Percentiles rank a stretch among this genome's conserved stretches.
Evolutionary conservation across 2,888 invertebrate species (phyloP).

Genomic region (Lithodes maja): DNA sequence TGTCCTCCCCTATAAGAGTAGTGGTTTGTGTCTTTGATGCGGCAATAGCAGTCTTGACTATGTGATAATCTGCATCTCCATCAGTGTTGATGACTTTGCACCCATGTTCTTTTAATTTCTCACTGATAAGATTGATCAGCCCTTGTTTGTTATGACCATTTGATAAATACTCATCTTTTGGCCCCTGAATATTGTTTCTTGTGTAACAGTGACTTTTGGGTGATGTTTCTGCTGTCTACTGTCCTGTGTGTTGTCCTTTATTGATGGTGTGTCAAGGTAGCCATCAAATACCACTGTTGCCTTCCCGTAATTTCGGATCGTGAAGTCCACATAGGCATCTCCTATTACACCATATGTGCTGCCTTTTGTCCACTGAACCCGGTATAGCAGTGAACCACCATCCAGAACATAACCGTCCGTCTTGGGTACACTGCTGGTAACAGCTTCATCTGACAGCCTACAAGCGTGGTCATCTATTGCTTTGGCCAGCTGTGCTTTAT

Average conservation of each 20-base stretch:
- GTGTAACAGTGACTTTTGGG: background rate
- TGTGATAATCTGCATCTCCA: no score
- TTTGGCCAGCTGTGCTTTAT: background rate
- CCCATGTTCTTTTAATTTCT: no score
- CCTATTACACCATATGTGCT: conserved; percentile 25
- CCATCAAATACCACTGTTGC: conserved; percentile 27
- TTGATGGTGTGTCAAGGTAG: background rate
- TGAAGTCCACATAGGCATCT: conserved; percentile 6
- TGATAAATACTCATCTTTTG: no score
- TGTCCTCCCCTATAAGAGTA: no score
- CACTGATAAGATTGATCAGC: no score
- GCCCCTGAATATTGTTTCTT: no score
- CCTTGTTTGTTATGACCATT: no score
- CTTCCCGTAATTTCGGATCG: background rate
- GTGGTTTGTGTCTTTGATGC: no score
- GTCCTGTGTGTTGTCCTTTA: conserved; percentile 31
- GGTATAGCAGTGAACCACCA: conserved; percentile 8
- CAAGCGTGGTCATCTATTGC: background rate
- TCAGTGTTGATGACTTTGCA: no score
- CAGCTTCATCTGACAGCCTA: background rate
- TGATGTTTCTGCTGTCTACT: background rate
- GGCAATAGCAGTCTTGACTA: no score
- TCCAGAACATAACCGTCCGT: conserved; percentile 15
- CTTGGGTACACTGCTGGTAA: conserved; percentile 9
- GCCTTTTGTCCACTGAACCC: conserved; percentile 27